These are phyloP conservation scores for Malurus alboscapulatus DNA, from an alignment of 2,113 vertebrate species.

Conservation along the genomic window DNA sequence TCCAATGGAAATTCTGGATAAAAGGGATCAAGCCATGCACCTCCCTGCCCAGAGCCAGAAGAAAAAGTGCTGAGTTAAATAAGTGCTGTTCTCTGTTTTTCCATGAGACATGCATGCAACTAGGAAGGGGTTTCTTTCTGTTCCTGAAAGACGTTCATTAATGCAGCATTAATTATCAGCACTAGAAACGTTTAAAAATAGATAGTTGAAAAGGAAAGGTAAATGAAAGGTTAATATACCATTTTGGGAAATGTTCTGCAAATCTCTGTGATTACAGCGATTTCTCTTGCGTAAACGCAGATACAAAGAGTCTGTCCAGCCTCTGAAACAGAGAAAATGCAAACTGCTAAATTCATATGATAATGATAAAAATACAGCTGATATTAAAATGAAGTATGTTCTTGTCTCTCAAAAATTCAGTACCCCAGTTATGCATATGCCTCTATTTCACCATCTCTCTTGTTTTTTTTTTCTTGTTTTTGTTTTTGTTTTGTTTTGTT, in stretches of 20 bases:
- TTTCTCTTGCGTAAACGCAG: conserved; percentile 71
- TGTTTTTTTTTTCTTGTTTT: too few relatives aligned
- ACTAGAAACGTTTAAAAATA: neutral
- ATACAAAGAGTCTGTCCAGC: conserved; percentile 75
- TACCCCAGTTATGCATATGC: neutral
- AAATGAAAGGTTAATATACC: conserved; percentile 48
- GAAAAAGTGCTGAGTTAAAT: neutral
- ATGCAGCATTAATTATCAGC: neutral
- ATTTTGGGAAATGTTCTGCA: conserved; percentile 78
- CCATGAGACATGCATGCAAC: neutral
- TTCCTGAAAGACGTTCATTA: neutral
- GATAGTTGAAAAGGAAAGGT: neutral
- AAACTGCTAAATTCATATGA: neutral
- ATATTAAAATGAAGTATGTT: neutral
- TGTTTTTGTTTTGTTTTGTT: too few relatives aligned
- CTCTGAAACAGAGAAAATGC: conserved; percentile 64
- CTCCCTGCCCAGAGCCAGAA: neutral
- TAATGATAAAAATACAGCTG: neutral
- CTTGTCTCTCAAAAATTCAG: neutral
- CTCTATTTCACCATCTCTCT: neutral
- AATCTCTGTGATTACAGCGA: conserved; percentile 80
- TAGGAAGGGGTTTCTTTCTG: neutral
- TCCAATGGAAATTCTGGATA: neutral
- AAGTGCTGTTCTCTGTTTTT: neutral
- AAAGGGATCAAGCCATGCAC: neutral